Evolutionary conservation across 2,888 invertebrate species (phyloP), one percentile per base, ranked within the genome.

Genomic region (Dastarcus helophoroides): DNA sequence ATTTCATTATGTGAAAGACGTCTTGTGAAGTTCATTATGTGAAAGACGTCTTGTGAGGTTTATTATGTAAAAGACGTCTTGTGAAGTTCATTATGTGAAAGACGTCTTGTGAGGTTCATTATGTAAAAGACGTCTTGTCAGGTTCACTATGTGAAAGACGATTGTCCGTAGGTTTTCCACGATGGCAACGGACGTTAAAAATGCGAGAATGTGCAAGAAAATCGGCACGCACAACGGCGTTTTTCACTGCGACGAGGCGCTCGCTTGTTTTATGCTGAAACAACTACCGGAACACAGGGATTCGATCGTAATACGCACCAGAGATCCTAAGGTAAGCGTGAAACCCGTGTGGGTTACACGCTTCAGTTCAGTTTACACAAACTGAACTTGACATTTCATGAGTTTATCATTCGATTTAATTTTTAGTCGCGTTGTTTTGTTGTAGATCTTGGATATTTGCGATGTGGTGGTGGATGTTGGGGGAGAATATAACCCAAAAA

Each of bases 401-500:
- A 28, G 14, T 21, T 33, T 17, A 25, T 3, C 15, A 33, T 31
- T 14, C 12, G 14, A 9, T n/a, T n/a, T 23, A 14, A 17, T 23
- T 14, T 26, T n/a, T n/a, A n/a, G n/a, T n/a, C n/a, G n/a, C n/a
- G n/a, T n/a, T n/a, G n/a, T 23, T 15, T 10, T 29, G 27, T 14
- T 40, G 21, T 31, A 61, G 62, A 33, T 76, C 39, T 65, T 97
- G 31, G 72, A 77, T 1, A 69, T 71, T 2, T 95, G 95, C 62
- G 89, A 95, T 53, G 76, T 97, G 42, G 89, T 98, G 0, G 81
- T 98, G 0, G 97, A 98, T 64, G 94, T 97, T 3, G 97, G 97
- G 3, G 82, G 76, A 1, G 71, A 71, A 9, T 98, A 83, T 58
- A 75, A 94, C 58, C 81, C 80, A 31, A 63, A 64, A 1, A 75